Percentiles rank a stretch among this genome's conserved stretches.
phyloP scores from a whole-genome alignment of 30 jellyfish, hydroid and myxozoan species.

The Turritopsis dohrnii region DNA sequence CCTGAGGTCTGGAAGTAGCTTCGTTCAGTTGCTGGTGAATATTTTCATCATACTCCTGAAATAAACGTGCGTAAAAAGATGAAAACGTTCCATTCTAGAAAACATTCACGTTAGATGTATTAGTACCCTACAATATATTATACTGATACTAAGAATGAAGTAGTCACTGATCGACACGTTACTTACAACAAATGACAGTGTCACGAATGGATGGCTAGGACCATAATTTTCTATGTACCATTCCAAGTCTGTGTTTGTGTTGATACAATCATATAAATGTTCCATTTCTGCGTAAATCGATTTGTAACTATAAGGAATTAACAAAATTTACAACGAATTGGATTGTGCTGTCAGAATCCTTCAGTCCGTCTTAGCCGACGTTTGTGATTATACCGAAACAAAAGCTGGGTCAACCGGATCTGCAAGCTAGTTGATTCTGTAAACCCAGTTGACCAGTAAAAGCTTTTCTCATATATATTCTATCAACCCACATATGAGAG shows the following conservation, averaged over 20 bases:
- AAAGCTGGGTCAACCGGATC: too few species aligned
- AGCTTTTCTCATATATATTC: too few species aligned
- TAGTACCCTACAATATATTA: background rate
- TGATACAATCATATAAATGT: conserved; percentile 16
- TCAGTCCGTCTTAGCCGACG: too few species aligned
- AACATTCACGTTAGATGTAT: background rate
- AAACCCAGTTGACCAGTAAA: too few species aligned
- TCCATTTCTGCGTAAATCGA: conserved; percentile 45
- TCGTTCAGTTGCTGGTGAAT: background rate
- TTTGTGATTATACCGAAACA: too few species aligned
- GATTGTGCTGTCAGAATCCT: too few species aligned
- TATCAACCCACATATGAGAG: too few species aligned
- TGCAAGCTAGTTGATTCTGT: too few species aligned
- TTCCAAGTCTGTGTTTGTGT: conserved; percentile 33
- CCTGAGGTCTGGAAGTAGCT: background rate
- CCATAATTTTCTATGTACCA: conserved; percentile 46
- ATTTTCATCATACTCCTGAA: background rate
- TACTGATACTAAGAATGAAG: background rate
- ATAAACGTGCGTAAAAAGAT: too few species aligned
- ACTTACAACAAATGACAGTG: conserved; percentile 50
- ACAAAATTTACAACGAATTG: too few species aligned
- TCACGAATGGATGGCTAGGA: conserved; percentile 46
- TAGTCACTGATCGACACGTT: background rate
- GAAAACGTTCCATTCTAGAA: too few species aligned
- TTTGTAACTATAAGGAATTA: background rate